Base-by-base conservation (phyloP, 2,888 invertebrate genomes). In the Molorchus minor region DNA sequence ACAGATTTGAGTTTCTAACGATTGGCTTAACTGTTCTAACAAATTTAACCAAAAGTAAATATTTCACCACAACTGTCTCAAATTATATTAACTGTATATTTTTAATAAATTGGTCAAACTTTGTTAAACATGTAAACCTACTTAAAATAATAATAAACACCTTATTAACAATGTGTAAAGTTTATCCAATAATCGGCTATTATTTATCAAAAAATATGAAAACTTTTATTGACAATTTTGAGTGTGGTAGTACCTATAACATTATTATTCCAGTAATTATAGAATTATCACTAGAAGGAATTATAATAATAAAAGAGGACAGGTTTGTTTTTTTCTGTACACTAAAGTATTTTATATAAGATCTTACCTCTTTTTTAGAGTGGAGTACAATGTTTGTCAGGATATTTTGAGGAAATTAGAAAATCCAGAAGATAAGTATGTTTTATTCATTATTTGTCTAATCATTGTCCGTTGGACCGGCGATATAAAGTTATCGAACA, bases 231-330 rank as follows among this genome's bases (percentile, higher is more conserved):
- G n/a, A n/a, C 2, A 1, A 5, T 13, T 10, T 19, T 29, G 40
- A 29, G 8, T 56, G 12, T 45, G 12, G 12, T 3, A 21, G 8
- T 40, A 17, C 25, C 15, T 38, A 19, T 3, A 13, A 35, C 15
- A 43, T 56, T 40, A 72, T 84, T 54, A 69, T 81, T 35, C 79
- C 79, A 66, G 69, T 84, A 36, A 68, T 86, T 41, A 75, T 80
- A 58, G 82, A 84, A 49, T 79, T 84, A 38, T 68, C 86, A 53
- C 68, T 84, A 8, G 83, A 82, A 75, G 82, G 83, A 44, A 80
- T 82, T 46, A 80, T 84, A 10, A 80, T 80, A 29, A 82, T 82
- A 64, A 85, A 84, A 74, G 85, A 85, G 70, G 83, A 84, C 70
- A 84, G 84, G 86, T 85, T 29, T 45, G n/a, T 21, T 19, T 51